Evolutionary conservation across 2,888 invertebrate species (phyloP), one percentile per base, ranked within the genome.

Genomic region (Apamea anceps): DNA sequence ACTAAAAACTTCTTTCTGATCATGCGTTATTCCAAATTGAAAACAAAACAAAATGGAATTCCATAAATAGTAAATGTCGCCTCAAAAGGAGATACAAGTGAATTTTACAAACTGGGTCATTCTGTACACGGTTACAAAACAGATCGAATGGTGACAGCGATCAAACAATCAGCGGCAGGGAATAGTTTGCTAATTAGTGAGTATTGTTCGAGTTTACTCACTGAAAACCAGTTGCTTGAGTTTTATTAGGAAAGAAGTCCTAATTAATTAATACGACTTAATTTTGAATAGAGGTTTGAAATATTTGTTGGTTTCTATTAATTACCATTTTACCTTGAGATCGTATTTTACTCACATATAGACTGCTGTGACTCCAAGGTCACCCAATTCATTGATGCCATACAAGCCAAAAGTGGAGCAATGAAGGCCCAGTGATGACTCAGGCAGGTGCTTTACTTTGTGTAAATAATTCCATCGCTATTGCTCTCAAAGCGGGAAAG

Each of bases 121-220:
- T 68, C 86, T 63, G 72, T n/a, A 71, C 77, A 63, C 21, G 2
- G 72, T 63, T 45, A 75, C 68, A 72, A 67, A 77, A 71, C 79
- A 75, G 81, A 86, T 85, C 66, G 81, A 80, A 83, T 81, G 77
- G 79, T 81, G 80, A 82, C 74, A 84, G 80, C 84, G 87, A 88
- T 89, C 88, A 85, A 91, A 88, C 88, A 91, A 90, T 91, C 89
- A 90, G 79, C 78, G 81, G 60, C 80, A 86, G 84, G 86, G 82
- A 89, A 85, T 85, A 77, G 80, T 68, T 57, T 51, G 13, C 84
- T 91, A 91, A 91, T 93, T 92, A 91, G 75, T 70, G 75, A 48
- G 62, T 10, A 78, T 80, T 81, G 77, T 65, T 32, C 67, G 51
- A 80, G 74, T 71, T 77, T 67, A 28, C 65, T 75, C 48, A 51